Evolutionary conservation across 2,113 vertebrate genomes (phyloP).

Genomic region (Rhabdomys dilectus): DNA sequence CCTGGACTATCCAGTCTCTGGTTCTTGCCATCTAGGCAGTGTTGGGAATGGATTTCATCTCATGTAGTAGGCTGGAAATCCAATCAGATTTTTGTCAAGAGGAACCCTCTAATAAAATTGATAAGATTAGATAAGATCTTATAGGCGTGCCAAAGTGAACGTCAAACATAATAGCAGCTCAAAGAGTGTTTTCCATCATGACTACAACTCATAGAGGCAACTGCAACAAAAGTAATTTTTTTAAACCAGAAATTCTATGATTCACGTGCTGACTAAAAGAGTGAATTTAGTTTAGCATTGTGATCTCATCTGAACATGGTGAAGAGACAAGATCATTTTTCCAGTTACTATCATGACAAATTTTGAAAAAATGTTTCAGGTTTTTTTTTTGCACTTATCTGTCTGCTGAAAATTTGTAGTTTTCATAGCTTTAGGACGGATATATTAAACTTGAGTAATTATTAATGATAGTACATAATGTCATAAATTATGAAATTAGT

Average conservation of each 20-base stretch:
- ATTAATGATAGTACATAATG: neutral
- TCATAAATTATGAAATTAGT: conserved; percentile 31
- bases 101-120: neutral
- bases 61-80: neutral
- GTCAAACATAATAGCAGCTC: neutral
- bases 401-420: neutral
- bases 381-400: neutral
- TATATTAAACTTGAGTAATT: neutral
- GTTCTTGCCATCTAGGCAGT: neutral
- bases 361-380: neutral
- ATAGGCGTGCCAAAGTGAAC: neutral
- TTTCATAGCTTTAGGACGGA: neutral
- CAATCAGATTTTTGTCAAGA: neutral
- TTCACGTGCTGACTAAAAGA: neutral
- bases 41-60: neutral
- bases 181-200: neutral
- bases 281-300: conserved; percentile 21
- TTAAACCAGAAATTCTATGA: neutral
- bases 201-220: neutral
- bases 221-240: neutral
- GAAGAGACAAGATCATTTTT: neutral
- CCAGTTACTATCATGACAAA: neutral
- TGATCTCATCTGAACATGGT: neutral
- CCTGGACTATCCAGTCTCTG: neutral
- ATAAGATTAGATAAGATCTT: neutral